Percentiles rank a stretch among this genome's conserved stretches.
These are phyloP conservation scores for Malurus leucopterus DNA, from an alignment of 2,797 vertebrate species.

Conservation along the genomic window DNA sequence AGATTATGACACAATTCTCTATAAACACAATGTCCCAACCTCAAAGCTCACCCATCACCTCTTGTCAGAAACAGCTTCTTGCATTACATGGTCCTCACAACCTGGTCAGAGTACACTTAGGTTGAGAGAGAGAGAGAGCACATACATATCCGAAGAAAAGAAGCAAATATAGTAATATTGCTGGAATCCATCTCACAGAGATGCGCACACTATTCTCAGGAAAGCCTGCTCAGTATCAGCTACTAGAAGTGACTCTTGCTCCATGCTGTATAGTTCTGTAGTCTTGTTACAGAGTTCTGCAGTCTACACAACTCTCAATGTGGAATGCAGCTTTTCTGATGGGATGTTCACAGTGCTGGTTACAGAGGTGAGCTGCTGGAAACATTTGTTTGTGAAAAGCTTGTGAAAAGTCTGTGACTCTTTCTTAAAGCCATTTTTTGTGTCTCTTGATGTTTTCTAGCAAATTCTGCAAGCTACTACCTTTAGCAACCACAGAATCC, in stretches of 20 bases:
- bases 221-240: background rate
- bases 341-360: background rate
- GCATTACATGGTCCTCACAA: background rate
- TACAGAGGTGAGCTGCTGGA: background rate
- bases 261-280: background rate
- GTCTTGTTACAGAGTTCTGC: background rate
- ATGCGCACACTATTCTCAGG: background rate
- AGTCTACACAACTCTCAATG: background rate
- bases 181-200: background rate
- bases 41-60: background rate
- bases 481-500: background rate
- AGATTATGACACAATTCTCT: background rate
- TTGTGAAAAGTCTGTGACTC: background rate
- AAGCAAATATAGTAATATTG: background rate
- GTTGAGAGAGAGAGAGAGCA: background rate
- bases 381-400: background rate
- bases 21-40: background rate
- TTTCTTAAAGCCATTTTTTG: background rate
- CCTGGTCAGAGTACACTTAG: background rate
- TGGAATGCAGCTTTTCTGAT: background rate
- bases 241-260: background rate
- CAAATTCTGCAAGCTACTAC: background rate
- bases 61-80: background rate
- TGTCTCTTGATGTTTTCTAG: background rate
- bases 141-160: background rate